A percentile compares a stretch with the other conserved stretches of the same genome.
Evolutionary conservation across 2,888 invertebrate genomes (phyloP).

Genomic region (Dolomedes plantarius): DNA sequence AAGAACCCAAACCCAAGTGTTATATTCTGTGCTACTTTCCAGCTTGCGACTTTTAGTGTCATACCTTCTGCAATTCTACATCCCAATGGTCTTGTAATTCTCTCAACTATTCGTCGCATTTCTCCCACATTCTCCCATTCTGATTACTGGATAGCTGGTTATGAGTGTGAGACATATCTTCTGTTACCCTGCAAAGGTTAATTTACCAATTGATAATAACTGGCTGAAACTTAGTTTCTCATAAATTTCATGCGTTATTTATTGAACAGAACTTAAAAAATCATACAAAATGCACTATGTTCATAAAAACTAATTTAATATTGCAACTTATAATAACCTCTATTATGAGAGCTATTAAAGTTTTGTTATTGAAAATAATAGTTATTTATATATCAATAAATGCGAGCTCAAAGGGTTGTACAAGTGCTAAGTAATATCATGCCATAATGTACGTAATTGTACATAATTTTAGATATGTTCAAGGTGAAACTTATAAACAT

Average conservation of each 20-base stretch:
- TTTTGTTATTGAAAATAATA: neutral
- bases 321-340: neutral
- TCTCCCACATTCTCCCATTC: constrained; percentile 30
- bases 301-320: neutral
- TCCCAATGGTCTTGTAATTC: constrained; percentile 49
- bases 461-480: too few species aligned
- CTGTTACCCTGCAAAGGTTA: constrained; percentile 65
- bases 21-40: constrained; percentile 29
- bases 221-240: constrained; percentile 32
- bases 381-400: too few species aligned
- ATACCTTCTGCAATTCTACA: constrained; percentile 48
- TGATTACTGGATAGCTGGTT: constrained; percentile 35
- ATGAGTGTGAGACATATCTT: constrained; percentile 41
- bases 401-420: too few species aligned
- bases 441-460: too few species aligned
- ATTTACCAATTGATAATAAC: constrained; percentile 61
- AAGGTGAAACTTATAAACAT: too few species aligned
- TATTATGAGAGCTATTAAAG: neutral
- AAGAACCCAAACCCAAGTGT: constrained; percentile 1
- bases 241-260: constrained; percentile 21
- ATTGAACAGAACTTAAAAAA: constrained; percentile 28
- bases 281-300: constrained; percentile 24
- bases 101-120: constrained; percentile 36
- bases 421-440: too few species aligned
- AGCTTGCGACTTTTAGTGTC: constrained; percentile 35